A percentile compares a stretch with the other conserved stretches of the same genome.
These are phyloP conservation scores for Nilaparvata lugens DNA, from an alignment of 1,140 invertebrate genomes.

Conservation along the genomic window DNA sequence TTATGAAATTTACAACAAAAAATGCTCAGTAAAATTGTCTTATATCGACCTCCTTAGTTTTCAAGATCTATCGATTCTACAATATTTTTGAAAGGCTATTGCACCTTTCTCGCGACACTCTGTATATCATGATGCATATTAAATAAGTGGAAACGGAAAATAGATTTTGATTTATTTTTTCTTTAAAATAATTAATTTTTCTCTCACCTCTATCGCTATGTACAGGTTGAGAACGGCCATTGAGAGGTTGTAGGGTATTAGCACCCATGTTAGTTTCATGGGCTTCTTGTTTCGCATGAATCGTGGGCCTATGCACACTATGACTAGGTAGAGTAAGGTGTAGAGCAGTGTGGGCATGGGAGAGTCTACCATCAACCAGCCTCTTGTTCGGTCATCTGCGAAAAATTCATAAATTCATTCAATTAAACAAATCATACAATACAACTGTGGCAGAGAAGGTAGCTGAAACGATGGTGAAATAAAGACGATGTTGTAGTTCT, in stretches of 20 bases:
- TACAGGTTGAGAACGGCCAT: conserved; percentile 80
- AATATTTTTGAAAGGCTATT: too few species aligned
- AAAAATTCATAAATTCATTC: conserved; percentile 26
- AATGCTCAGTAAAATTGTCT: too few species aligned
- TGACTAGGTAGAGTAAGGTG: conserved; percentile 64
- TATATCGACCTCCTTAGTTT: too few species aligned
- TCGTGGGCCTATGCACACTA: conserved; percentile 72
- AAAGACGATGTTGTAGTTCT: background rate
- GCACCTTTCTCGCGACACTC: too few species aligned
- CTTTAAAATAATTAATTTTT: too few species aligned
- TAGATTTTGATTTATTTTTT: too few species aligned
- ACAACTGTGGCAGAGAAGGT: background rate
- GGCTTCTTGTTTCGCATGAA: conserved; percentile 74
- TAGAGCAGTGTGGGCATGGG: conserved; percentile 66
- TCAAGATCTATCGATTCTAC: too few species aligned
- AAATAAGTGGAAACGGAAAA: too few species aligned
- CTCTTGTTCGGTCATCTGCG: conserved; percentile 69
- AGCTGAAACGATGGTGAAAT: background rate
- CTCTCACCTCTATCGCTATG: conserved; percentile 63
- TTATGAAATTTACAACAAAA: too few species aligned
- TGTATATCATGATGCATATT: too few species aligned
- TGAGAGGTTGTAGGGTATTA: conserved; percentile 78
- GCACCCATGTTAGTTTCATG: conserved; percentile 61
- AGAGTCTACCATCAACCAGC: conserved; percentile 76
- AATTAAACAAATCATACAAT: conserved; percentile 1